Conservation (phyloP, 2,797 vertebrate genomes). For the Salarias fasciatus region DNA sequence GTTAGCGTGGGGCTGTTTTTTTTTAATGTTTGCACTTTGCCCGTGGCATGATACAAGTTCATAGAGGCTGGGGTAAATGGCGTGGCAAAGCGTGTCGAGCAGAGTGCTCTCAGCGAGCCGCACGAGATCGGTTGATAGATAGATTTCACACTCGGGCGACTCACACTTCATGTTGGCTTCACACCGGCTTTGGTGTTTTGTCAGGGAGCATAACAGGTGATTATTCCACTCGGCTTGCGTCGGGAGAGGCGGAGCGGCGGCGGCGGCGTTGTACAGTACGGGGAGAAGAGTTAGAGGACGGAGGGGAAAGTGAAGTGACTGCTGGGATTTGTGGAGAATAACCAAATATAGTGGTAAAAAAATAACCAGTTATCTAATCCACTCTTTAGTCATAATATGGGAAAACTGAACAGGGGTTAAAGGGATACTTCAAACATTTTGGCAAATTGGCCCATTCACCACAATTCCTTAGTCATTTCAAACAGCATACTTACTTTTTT, state of each 20-base stretch:
- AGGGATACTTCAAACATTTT: too few relatives aligned
- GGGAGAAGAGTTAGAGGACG: neutral
- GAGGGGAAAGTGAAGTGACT: too few relatives aligned
- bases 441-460: too few relatives aligned
- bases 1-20: conserved; percentile 20
- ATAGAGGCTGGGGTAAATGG: conserved; percentile 49
- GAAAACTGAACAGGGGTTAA: too few relatives aligned
- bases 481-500: too few relatives aligned
- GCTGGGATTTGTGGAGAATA: too few relatives aligned
- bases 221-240: conserved; percentile 67
- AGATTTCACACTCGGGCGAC: conserved; percentile 72
- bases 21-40: conserved; percentile 32
- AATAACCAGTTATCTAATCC: too few relatives aligned
- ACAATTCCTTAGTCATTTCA: too few relatives aligned
- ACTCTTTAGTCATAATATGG: too few relatives aligned
- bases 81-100: conserved; percentile 52
- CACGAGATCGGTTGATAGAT: conserved; percentile 65
- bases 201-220: conserved; percentile 72
- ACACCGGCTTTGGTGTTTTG: conserved; percentile 67
- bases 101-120: conserved; percentile 38
- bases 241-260: neutral
- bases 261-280: neutral
- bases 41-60: conserved; percentile 30
- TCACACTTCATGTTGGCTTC: conserved; percentile 55
- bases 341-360: too few relatives aligned